These are phyloP conservation scores for Hippocampus abdominalis DNA, from an alignment of 2,113 vertebrate species.

Conservation along the genomic window DNA sequence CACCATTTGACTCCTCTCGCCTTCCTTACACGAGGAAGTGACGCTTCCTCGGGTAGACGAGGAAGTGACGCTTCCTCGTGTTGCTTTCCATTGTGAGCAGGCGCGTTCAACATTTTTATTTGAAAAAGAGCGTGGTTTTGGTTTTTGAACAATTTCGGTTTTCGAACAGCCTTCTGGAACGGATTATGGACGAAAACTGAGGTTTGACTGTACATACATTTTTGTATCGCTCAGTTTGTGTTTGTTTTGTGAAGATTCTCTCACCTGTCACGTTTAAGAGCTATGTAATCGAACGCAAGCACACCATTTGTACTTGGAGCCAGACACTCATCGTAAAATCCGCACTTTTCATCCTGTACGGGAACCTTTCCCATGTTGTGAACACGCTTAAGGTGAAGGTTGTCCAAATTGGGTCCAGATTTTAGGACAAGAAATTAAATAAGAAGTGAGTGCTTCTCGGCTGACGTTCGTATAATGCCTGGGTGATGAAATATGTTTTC, in stretches of 20 bases:
- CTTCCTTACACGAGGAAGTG: too few relatives aligned
- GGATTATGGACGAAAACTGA: too few relatives aligned
- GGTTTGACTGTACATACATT: too few relatives aligned
- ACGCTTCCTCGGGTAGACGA: too few relatives aligned
- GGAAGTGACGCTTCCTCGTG: too few relatives aligned
- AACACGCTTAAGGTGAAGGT: constrained; percentile 41
- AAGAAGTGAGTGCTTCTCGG: constrained; percentile 17
- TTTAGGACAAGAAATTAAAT: constrained; percentile 36
- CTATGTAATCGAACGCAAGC: constrained; percentile 39
- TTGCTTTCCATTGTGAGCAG: too few relatives aligned
- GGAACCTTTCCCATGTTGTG: constrained; percentile 43
- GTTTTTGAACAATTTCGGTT: too few relatives aligned
- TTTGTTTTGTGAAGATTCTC: constrained; percentile 26
- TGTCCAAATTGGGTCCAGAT: constrained; percentile 38
- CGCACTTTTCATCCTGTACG: constrained; percentile 41
- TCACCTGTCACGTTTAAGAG: constrained; percentile 31
- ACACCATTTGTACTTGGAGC: constrained; percentile 30
- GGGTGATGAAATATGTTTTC: constrained; percentile 17
- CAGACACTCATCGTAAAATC: constrained; percentile 24
- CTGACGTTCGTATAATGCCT: constrained; percentile 21
- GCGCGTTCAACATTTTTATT: too few relatives aligned
- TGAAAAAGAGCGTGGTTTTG: too few relatives aligned
- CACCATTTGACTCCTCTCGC: too few relatives aligned
- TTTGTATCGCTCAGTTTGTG: not conserved
- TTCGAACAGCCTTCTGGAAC: too few relatives aligned